Conservation (phyloP, 2,797 vertebrate species). For the Myotis daubentonii region DNA sequence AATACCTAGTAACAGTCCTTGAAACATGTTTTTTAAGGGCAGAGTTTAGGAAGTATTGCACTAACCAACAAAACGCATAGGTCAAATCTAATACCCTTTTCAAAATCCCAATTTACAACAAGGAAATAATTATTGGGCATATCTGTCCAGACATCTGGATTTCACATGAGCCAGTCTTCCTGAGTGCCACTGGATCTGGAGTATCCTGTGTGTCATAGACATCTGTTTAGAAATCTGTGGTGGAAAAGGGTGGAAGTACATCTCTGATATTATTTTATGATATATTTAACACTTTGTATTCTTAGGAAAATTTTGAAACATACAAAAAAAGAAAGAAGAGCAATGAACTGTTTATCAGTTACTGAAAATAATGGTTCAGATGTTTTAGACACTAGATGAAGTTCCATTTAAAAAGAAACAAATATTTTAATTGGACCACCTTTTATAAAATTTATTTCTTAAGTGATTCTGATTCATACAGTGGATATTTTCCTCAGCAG, state of each 20-base stretch:
- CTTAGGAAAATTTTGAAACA: constrained; percentile 23
- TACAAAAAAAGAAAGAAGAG: background rate
- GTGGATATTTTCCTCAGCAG: background rate
- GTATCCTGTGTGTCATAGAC: background rate
- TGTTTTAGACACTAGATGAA: constrained; percentile 38
- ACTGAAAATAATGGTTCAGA: constrained; percentile 43
- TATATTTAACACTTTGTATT: constrained; percentile 30
- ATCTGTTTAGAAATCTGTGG: background rate
- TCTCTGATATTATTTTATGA: constrained; percentile 16
- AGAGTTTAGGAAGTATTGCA: constrained; percentile 44
- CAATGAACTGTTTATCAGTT: constrained; percentile 8
- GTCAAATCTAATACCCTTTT: constrained; percentile 40
- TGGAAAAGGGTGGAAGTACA: background rate
- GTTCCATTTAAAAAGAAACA: constrained; percentile 49
- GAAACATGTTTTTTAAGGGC: constrained; percentile 1
- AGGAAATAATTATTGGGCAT: constrained; percentile 40
- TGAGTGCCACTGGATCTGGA: background rate
- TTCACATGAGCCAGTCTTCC: constrained; percentile 21
- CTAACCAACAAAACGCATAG: constrained; percentile 10
- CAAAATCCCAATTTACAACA: constrained; percentile 21
- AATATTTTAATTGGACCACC: background rate
- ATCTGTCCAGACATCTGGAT: constrained; percentile 9
- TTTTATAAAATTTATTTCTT: constrained; percentile 59
- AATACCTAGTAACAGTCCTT: constrained; percentile 44
- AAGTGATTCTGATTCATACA: constrained; percentile 33